A percentile compares a stretch with the other conserved stretches of the same genome.
These are phyloP conservation scores for Neoniphon sammara DNA, from an alignment of 2,797 vertebrate genomes.

Conservation along the genomic window DNA sequence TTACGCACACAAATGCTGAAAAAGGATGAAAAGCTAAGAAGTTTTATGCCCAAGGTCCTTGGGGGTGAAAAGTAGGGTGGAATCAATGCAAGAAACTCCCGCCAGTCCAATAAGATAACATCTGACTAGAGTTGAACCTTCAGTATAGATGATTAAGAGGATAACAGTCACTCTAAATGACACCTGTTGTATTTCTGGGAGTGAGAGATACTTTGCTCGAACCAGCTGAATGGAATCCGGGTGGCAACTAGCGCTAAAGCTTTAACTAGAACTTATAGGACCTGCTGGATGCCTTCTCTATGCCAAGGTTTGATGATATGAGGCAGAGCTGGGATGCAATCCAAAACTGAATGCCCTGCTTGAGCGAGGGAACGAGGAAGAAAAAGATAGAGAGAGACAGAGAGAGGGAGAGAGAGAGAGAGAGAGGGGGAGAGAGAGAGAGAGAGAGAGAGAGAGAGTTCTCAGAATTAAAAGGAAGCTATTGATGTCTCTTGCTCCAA, in stretches of 20 bases:
- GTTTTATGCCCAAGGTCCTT: not conserved
- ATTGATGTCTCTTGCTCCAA: conserved; percentile 78
- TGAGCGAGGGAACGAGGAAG: not conserved
- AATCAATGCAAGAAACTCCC: not conserved
- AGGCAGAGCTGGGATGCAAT: conserved; percentile 23
- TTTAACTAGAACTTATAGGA: not conserved
- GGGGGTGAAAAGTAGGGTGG: not conserved
- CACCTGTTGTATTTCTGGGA: conserved; percentile 1
- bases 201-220: conserved; percentile 19
- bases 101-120: not conserved
- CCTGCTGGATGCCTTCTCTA: conserved; percentile 27
- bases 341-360: conserved; percentile 30
- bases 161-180: not conserved
- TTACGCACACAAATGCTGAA: not conserved
- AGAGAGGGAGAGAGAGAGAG: not conserved
- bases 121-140: conserved; percentile 7
- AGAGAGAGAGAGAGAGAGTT: conserved; percentile 29
- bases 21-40: not conserved
- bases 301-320: conserved; percentile 37
- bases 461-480: conserved; percentile 77
- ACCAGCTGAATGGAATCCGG: not conserved
- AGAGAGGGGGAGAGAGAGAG: not conserved
- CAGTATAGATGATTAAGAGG: conserved; percentile 12
- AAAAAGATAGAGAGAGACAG: not conserved
- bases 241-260: conserved; percentile 3